Conservation (phyloP, 1,140 invertebrate species). For the Galendromus occidentalis region DNA sequence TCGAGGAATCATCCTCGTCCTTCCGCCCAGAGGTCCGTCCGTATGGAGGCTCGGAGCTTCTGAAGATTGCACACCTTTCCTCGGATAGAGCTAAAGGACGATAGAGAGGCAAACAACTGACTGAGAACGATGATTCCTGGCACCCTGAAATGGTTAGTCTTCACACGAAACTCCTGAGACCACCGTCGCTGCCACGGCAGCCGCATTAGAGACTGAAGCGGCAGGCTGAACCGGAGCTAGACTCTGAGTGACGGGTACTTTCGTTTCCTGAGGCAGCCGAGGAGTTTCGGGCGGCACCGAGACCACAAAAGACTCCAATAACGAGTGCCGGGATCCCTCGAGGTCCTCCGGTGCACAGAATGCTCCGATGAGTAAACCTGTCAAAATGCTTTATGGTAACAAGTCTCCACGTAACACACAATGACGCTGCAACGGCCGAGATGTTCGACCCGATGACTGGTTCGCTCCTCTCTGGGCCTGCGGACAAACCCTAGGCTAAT, state of each 20-base stretch:
- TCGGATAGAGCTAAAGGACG: too few species aligned
- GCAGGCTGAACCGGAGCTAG: neutral
- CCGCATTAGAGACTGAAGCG: neutral
- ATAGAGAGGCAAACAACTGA: neutral
- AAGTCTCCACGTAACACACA: too few species aligned
- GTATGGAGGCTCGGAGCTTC: too few species aligned
- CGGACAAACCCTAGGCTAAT: too few species aligned
- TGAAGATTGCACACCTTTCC: too few species aligned
- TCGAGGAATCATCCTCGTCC: too few species aligned
- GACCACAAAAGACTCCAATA: constrained; percentile 2
- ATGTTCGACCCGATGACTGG: too few species aligned
- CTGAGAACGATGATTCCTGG: neutral
- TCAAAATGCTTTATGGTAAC: too few species aligned
- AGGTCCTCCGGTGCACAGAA: constrained; percentile 1
- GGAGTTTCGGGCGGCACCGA: neutral
- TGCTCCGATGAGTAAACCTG: constrained; percentile 1
- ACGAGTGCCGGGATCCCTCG: neutral
- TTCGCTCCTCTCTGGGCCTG: too few species aligned
- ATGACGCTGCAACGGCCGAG: too few species aligned
- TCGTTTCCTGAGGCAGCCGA: neutral
- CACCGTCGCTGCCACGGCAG: neutral
- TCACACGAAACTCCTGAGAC: neutral
- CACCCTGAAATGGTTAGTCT: neutral
- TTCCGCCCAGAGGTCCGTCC: too few species aligned
- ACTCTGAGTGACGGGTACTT: neutral